Evolutionary conservation across 2,797 vertebrate genomes (phyloP).

Genomic region (Helostoma temminkii): DNA sequence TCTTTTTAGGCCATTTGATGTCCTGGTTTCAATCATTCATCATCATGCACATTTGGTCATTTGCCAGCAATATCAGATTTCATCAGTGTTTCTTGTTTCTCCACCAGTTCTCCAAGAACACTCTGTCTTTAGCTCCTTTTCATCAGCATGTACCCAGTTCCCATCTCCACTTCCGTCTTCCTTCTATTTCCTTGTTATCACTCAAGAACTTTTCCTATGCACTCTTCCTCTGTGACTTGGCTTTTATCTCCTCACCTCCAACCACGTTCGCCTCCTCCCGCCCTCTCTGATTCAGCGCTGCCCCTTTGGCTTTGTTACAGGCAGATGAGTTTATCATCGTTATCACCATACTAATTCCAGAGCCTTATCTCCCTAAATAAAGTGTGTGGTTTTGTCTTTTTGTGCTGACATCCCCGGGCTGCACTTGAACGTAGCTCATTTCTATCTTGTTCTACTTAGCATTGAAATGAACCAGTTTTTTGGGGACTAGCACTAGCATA

Average conservation of each 20-base stretch:
- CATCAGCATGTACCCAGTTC: neutral
- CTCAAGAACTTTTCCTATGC: slow-evolving; percentile 32
- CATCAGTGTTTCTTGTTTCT: neutral
- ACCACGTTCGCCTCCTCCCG: neutral
- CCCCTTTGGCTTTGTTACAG: slow-evolving; percentile 52
- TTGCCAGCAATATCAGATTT: too few relatives aligned
- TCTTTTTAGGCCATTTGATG: too few relatives aligned
- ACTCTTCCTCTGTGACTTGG: slow-evolving; percentile 6
- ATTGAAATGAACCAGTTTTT: slow-evolving; percentile 61
- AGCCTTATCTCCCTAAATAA: slow-evolving; percentile 80
- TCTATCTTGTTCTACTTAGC: slow-evolving; percentile 63
- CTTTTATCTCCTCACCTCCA: slow-evolving; percentile 47
- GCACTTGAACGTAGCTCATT: slow-evolving; percentile 56
- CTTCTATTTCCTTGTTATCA: slow-evolving; percentile 22
- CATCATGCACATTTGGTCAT: too few relatives aligned
- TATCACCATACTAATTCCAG: slow-evolving; percentile 71
- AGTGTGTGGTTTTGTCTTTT: slow-evolving; percentile 77
- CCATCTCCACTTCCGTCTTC: neutral
- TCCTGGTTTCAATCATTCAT: too few relatives aligned
- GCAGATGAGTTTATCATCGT: slow-evolving; percentile 64
- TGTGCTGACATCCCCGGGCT: slow-evolving; percentile 78
- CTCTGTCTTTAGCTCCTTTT: neutral
- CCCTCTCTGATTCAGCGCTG: slow-evolving; percentile 52
- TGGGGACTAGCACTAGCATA: slow-evolving; percentile 50
- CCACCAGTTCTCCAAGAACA: neutral